Base-by-base conservation (phyloP, 2,113 vertebrate genomes). In the Pluvialis apricaria region DNA sequence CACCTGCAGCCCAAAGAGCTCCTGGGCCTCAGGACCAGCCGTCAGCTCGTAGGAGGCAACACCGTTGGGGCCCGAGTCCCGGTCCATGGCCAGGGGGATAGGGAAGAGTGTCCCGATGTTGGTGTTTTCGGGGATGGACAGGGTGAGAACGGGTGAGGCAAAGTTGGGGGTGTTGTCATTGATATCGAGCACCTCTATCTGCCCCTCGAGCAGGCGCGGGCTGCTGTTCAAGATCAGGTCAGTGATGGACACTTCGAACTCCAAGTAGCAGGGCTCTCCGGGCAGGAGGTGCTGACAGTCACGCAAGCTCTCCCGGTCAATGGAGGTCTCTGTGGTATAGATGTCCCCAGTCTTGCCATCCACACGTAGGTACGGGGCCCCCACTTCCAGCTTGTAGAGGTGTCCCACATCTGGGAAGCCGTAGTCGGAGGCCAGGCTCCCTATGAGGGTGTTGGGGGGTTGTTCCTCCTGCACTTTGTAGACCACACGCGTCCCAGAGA, bases 151-250 rank as follows among this genome's bases (percentile, higher is more conserved):
- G 0, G 99, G 99, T 0, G 99, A 99, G 92, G 99, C 96, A 36
- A 99, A 99, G 97, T 99, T 99, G 7, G 99, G 99, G 0, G 99
- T 99, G 98, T 99, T 99, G 98, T 99, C 99, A 3, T 99, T 99
- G 96, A 99, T 99, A 94, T 99, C 99, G 51, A 98, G 95, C 44
- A 99, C 99, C 92, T 99, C 99, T 18, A 99, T 99, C 95, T 99
- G 98, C n/a, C 99, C 99, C 87, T 99, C 99, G 0, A 99, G 98
- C 45, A 99, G 98, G 71, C 99, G 98, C 0, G 99, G 99, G 42
- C 98, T 98, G 25, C 98, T 98, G 22, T 97, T 99, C 83, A 98
- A 97, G 55, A 98, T 97, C 61, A 99, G 98, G 97, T 99, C 99
- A 0, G 99, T 99, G 97, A 99, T 99, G 34, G 99, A 99, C 82